These are phyloP conservation scores for Callithrix jacchus DNA, from an alignment of 2,113 vertebrate genomes.

Conservation along the genomic window DNA sequence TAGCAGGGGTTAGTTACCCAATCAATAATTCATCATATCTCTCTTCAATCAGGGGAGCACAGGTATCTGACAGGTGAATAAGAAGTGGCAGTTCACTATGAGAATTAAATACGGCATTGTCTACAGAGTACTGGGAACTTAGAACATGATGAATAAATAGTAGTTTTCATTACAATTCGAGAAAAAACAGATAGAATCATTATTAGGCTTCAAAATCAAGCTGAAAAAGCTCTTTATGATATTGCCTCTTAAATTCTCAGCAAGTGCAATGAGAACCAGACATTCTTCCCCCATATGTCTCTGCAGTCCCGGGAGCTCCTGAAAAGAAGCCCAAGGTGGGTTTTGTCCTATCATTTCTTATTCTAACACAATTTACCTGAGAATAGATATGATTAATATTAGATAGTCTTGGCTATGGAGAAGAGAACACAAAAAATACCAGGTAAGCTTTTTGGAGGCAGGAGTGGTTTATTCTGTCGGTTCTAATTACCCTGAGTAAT, in stretches of 20 bases:
- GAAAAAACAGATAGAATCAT: background rate
- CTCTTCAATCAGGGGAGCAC: background rate
- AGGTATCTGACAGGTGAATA: slow-evolving; percentile 21
- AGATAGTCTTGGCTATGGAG: background rate
- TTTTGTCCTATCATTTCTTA: slow-evolving; percentile 1
- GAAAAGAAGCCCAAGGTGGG: background rate
- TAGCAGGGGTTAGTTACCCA: slow-evolving; percentile 16
- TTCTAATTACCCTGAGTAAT: background rate
- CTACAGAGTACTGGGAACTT: background rate
- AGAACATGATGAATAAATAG: background rate
- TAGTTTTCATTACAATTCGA: background rate
- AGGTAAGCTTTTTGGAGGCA: background rate
- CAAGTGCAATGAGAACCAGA: background rate
- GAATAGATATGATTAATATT: background rate
- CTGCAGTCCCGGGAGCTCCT: background rate
- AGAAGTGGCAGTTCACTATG: background rate
- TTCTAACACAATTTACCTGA: background rate
- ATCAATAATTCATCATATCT: slow-evolving; percentile 65
- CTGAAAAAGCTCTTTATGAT: background rate
- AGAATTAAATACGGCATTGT: slow-evolving; percentile 21
- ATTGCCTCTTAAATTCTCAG: background rate
- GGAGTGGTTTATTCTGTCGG: background rate
- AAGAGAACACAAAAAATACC: background rate
- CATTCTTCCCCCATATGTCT: accelerated
- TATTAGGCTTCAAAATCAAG: background rate